Evolutionary conservation across 2,113 vertebrate genomes (phyloP), one percentile per base, ranked within the genome.

Genomic region (Brachypteracias leptosomus): DNA sequence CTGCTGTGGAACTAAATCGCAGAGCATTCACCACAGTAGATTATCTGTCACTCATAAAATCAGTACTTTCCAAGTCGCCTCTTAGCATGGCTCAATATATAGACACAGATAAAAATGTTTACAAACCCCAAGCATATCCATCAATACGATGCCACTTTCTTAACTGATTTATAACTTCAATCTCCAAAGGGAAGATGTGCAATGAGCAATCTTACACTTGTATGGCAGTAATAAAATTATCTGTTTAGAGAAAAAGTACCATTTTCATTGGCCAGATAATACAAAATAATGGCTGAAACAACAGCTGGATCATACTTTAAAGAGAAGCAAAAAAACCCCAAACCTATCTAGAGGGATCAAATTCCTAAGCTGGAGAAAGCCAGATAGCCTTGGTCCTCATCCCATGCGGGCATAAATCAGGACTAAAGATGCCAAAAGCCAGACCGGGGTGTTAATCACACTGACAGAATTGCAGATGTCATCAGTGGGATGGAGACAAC

Each of bases 101-200:
- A 90, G 93, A 73, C 68, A 80, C 10, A 80, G 71, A 86, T 75
- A 81, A 89, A 89, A 93, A 76, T 88, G 91, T 96, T 96, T 97
- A 91, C n/a, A 58, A 96, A 97, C 16, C 1, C 15, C n/a, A 57
- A 82, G 49, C 44, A 24, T 26, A 73, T 19, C 62, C 52, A 75
- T 29, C 44, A 57, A 55, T 17, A 28, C 4, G 40, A 83, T n/a
- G 10, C 19, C 51, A 65, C 59, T 72, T 93, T 46, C 58, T 88
- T 52, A 83, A 95, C 67, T 84, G 85, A 80, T 90, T 81, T 89
- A 36, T 59, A 77, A 72, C 57, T 78, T 78, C 65, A 73, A 1
- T 20, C 68, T 74, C 83, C 59, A 55, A 70, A 83, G 55, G 28
- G 15, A 70, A 88, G 16, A 63, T 88, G 63, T 83, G 51, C 42